Evolutionary conservation across 1,140 invertebrate species (phyloP), one percentile per base, ranked within the genome.

Genomic region (Ceratina calcarata): DNA sequence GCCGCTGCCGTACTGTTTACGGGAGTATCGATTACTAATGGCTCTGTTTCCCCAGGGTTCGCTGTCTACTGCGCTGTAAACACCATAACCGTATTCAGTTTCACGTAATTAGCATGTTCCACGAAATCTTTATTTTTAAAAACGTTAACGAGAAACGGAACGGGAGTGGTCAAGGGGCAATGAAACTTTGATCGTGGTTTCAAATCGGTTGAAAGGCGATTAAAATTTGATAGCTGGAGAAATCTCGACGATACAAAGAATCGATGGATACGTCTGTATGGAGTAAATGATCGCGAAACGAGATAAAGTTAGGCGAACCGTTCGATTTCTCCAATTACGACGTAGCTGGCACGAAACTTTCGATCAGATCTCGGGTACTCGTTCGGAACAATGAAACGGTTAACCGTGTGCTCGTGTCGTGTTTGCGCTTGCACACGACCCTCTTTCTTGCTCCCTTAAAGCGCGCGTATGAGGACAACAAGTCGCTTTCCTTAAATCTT

Each of bases 341-440:
- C 37, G 22, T 45, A 1, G 57, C 37, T 10, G 12, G 58, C 45
- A 32, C 58, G 58, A 22, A 72, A 72, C 20, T 72, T 72, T 61
- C 58, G 70, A 72, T 72, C 58, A 37, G 57, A 72, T 62, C 58
- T 62, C 70, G 20, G 37, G 57, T 49, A 49, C 37, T 62, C 69
- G n/a, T 45, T 20, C 32, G 70, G 18, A 61, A 72, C 70, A 72
- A 72, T 72, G 70, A 72, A 61, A 72, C 57, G 58, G 32, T 51
- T 49, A 72, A 72, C 70, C 37, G 10, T 51, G 60, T 6, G 22
- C 58, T 49, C 65, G n/a, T 60, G 27, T 18, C 57, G 69, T 45
- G 15, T 27, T 1, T 22, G 10, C 15, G 58, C 37, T 45, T 10
- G 37, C 37, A 45, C 3, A 45, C 37, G 37, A 45, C 37, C 37